A percentile compares a stretch with the other conserved stretches of the same genome.
Conservation (phyloP, 2,113 vertebrate species). For the Mesitornis unicolor region DNA sequence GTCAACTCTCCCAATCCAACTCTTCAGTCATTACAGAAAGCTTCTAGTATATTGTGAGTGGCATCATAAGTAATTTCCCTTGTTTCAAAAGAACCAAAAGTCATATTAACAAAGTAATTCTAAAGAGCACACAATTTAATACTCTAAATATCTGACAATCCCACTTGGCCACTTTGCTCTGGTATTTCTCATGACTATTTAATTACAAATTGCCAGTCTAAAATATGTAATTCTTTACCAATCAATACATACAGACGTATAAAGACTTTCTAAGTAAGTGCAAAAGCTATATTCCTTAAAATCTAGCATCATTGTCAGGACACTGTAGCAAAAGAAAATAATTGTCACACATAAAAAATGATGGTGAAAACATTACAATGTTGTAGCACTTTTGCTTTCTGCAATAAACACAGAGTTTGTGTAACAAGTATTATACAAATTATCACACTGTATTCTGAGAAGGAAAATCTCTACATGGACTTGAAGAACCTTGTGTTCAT, state of each 20-base stretch:
- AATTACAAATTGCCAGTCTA: background rate
- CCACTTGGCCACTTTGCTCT: background rate
- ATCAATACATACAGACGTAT: background rate
- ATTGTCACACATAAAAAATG: background rate
- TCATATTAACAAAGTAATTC: background rate
- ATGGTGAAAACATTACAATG: background rate
- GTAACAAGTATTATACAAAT: background rate
- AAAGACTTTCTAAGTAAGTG: background rate
- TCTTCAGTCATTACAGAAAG: background rate
- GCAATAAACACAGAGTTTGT: background rate
- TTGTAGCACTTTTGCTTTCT: background rate
- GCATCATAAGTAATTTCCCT: background rate
- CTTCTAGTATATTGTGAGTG: background rate
- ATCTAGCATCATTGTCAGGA: background rate
- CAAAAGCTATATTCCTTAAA: background rate
- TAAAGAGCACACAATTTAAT: background rate
- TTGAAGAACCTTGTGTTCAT: background rate
- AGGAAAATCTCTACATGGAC: background rate
- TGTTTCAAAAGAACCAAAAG: background rate
- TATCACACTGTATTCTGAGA: background rate
- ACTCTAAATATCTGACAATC: background rate
- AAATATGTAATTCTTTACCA: background rate
- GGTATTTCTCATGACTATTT: background rate
- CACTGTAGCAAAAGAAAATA: background rate
- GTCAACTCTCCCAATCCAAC: background rate